A percentile compares a stretch with the other conserved stretches of the same genome.
Conservation (phyloP, 2,113 vertebrate genomes). For the Proteles cristata region DNA sequence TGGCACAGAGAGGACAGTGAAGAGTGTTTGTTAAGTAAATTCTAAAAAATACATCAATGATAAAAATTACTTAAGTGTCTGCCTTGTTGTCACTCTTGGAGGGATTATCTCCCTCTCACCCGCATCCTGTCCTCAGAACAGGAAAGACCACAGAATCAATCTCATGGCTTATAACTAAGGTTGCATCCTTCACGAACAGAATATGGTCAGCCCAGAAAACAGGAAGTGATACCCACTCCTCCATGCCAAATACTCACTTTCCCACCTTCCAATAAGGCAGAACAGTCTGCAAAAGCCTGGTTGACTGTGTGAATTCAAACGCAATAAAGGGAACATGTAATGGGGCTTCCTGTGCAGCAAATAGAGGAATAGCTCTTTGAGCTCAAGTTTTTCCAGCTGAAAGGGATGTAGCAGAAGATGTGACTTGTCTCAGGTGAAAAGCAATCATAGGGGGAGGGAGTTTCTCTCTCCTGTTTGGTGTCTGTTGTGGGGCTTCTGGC, state of each 20-base stretch:
- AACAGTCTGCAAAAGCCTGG: background rate
- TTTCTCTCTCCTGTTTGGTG: background rate
- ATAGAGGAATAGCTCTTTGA: background rate
- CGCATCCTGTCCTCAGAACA: background rate
- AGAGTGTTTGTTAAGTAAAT: background rate
- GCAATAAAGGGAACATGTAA: background rate
- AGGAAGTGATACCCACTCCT: background rate
- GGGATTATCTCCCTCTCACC: background rate
- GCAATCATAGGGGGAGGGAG: background rate
- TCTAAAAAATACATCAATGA: background rate
- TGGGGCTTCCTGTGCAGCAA: background rate
- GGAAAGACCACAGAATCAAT: background rate
- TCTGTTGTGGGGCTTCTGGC: background rate
- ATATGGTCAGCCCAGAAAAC: background rate
- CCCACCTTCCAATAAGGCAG: background rate
- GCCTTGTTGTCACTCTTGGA: background rate
- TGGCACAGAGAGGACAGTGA: background rate
- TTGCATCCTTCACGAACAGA: background rate
- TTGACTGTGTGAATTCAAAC: background rate
- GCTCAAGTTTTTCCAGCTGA: constrained; percentile 6
- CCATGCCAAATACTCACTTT: background rate
- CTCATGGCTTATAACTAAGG: background rate
- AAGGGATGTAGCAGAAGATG: background rate
- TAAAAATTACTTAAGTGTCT: background rate
- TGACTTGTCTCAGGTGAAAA: background rate